A percentile compares a stretch with the other conserved stretches of the same genome.
phyloP scores from a whole-genome alignment of 2,888 invertebrate species.

The Loripinus fragilis region DNA sequence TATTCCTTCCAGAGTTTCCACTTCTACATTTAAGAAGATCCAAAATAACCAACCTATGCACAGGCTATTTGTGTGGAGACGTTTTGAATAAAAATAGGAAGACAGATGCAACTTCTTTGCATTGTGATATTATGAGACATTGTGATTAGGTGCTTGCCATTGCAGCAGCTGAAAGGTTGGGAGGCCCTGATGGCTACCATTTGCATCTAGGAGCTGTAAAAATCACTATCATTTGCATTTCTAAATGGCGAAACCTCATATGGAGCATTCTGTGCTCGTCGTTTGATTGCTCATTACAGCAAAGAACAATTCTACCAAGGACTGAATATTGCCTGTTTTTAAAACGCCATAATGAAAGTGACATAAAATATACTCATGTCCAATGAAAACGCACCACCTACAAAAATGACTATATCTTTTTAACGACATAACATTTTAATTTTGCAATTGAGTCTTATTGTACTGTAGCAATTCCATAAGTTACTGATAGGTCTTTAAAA shows the following conservation, averaged over 20 bases:
- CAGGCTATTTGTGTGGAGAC: background rate
- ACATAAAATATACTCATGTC: too few species aligned
- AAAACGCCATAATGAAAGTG: too few species aligned
- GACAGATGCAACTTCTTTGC: background rate
- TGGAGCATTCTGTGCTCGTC: background rate
- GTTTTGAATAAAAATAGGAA: background rate
- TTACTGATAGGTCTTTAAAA: too few species aligned
- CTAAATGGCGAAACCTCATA: background rate
- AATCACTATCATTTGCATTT: background rate
- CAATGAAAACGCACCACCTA: too few species aligned
- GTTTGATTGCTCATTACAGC: background rate
- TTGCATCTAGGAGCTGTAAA: background rate
- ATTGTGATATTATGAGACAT: background rate
- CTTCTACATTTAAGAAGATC: constrained; percentile 39
- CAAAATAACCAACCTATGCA: constrained; percentile 33
- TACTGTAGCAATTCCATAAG: too few species aligned
- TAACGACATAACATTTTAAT: too few species aligned
- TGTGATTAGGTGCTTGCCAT: background rate
- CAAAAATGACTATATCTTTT: too few species aligned
- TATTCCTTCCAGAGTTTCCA: constrained; percentile 41
- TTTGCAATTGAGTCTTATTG: too few species aligned
- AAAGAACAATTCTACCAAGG: background rate
- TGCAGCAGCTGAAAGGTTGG: background rate
- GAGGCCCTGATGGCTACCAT: background rate
- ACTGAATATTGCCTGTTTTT: too few species aligned